Percentiles rank a stretch among this genome's conserved stretches.
These are phyloP conservation scores for Melanostoma scalare DNA, from an alignment of 2,888 invertebrate species.

Conservation along the genomic window DNA sequence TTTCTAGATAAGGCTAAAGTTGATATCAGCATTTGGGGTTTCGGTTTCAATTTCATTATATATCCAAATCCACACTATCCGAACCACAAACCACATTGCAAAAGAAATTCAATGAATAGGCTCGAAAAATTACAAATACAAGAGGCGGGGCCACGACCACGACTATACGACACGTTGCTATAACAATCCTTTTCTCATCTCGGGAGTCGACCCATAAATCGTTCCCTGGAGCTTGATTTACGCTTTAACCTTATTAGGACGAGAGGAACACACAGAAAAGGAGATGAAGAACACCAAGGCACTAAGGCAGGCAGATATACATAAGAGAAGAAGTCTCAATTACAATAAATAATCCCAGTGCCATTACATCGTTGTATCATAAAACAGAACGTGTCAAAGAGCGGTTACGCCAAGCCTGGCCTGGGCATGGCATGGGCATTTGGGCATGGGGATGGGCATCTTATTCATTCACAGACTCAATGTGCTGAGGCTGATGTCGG, in stretches of 20 bases:
- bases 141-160: slow-evolving; percentile 3
- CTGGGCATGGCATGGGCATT: too few relatives aligned
- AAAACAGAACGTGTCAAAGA: slow-evolving; percentile 72
- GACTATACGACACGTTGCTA: slow-evolving; percentile 7
- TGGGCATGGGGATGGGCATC: too few relatives aligned
- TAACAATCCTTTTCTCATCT: slow-evolving; percentile 51
- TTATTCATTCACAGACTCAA: background rate
- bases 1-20: slow-evolving; percentile 52
- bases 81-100: slow-evolving; percentile 10
- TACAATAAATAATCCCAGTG: slow-evolving; percentile 71
- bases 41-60: slow-evolving; percentile 33
- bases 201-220: slow-evolving; percentile 62
- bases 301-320: background rate
- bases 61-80: background rate
- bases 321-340: slow-evolving; percentile 57
- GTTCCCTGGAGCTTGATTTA: slow-evolving; percentile 66
- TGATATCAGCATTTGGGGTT: slow-evolving; percentile 46
- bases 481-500: background rate
- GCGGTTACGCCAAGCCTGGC: slow-evolving; percentile 51
- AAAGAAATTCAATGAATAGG: slow-evolving; percentile 56
- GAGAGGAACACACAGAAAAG: slow-evolving; percentile 24
- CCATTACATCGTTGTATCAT: slow-evolving; percentile 67
- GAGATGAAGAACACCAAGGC: slow-evolving; percentile 22
- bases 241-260: slow-evolving; percentile 62
- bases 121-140: slow-evolving; percentile 40